Evolutionary conservation across 2,797 vertebrate genomes (phyloP).

Genomic region (Pantherophis vulpinus): DNA sequence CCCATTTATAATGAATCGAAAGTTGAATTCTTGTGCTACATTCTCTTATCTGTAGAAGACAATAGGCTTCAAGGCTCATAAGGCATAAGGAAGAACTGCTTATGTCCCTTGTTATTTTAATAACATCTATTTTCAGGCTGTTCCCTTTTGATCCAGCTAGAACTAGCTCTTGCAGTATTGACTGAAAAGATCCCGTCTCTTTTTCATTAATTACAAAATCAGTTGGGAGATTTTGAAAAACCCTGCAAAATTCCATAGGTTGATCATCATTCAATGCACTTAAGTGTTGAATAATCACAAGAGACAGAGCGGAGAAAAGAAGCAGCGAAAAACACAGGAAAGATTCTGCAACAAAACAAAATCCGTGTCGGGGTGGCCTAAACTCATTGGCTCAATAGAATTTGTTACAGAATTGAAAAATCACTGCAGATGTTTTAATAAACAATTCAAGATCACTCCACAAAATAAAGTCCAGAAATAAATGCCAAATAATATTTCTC

Average conservation of each 20-base stretch:
- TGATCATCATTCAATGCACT: conserved; percentile 58
- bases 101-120: background rate
- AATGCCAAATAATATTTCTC: background rate
- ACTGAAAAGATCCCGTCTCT: conserved; percentile 41
- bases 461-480: background rate
- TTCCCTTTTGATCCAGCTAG: background rate
- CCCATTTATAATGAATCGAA: background rate
- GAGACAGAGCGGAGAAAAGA: background rate
- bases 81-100: background rate
- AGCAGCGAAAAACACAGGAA: conserved; percentile 30
- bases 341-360: background rate
- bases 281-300: conserved; percentile 55
- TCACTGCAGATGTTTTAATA: background rate
- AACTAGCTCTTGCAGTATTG: background rate
- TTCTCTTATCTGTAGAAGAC: background rate
- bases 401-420: background rate
- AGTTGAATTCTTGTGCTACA: background rate
- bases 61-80: background rate
- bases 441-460: background rate
- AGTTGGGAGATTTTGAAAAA: conserved; percentile 34
- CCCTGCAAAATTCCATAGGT: conserved; percentile 33
- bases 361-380: background rate
- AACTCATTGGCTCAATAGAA: background rate
- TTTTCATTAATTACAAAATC: conserved; percentile 63
- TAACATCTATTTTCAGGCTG: background rate